phyloP scores from a whole-genome alignment of 2,888 invertebrate genomes.

The Sipha maydis region DNA sequence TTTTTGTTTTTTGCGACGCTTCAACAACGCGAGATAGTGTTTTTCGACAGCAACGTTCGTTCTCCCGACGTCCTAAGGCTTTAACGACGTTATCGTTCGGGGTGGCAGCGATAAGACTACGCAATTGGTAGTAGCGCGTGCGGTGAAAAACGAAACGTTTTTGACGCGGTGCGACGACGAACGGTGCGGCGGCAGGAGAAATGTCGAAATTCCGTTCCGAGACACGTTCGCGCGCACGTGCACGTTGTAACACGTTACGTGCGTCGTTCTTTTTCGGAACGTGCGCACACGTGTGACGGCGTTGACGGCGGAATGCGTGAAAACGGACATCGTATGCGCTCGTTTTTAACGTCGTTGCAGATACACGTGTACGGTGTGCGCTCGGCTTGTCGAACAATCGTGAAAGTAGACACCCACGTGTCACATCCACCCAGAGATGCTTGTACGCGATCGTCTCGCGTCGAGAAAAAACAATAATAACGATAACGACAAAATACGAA shows the following conservation, averaged over 20 bases:
- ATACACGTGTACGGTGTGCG: background rate
- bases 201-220: background rate
- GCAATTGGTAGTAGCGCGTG: too few species aligned
- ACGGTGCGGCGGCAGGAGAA: background rate
- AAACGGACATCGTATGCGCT: background rate
- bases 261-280: background rate
- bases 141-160: background rate
- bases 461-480: background rate
- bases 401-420: slow-evolving; percentile 39
- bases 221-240: background rate
- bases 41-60: slow-evolving; percentile 1
- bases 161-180: too few species aligned
- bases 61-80: background rate
- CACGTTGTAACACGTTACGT: background rate
- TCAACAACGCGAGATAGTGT: slow-evolving; percentile 4
- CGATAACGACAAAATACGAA: background rate
- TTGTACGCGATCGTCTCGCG: background rate
- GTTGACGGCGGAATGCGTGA: background rate
- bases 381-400: slow-evolving; percentile 20
- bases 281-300: background rate
- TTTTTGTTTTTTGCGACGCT: slow-evolving; percentile 19
- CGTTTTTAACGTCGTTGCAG: too few species aligned
- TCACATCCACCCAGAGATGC: too few species aligned
- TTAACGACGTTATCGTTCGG: background rate
- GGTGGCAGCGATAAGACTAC: too few species aligned